Base-by-base conservation (phyloP, 92 coral and sea anemone genomes). In the Anthopleura xanthogrammica region DNA sequence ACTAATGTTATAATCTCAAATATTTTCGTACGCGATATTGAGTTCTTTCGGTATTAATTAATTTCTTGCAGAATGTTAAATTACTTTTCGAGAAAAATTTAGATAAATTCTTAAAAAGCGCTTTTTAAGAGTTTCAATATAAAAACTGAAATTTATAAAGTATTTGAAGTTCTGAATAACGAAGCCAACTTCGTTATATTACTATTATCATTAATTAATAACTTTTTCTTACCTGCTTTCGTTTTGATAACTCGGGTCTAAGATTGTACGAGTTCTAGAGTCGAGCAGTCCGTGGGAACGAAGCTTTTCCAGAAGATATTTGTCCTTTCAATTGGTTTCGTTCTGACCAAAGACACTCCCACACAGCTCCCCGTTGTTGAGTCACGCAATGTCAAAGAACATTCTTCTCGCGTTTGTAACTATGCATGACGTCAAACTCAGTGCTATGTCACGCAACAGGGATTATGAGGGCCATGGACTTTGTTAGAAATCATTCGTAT, bases 391-490 rank as follows among this genome's bases (percentile, higher is more conserved):
- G 72, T n/a, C 72, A 16, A 64, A 64, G 24, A 64, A 20, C 72
- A 64, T 64, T 64, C 71, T n/a, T 19, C 36, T 64, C 36, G 71
- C 23, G 72, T 64, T 64, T 64, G 72, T 64, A 20, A 64, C 72
- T 12, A 64, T 22, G 11, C 5, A 64, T 22, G 72, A 64, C 72
- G 72, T 64, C 36, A 64, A 64, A 23, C 72, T 46, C 5, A 46
- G 12, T n/a, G 11, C 72, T 22, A 23, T 10, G 72, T 64, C 41
- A 64, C 40, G 72, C 72, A 20, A 64, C 72, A 64, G 64, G n/a
- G 50, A 46, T 0, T 9, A 58, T 5, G n/a, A 9, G 22, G 64
- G 64, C 3, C 5, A 58, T 58, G 36, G 22, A 64, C 5, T 20
- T 9, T n/a, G 11, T 64, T 64, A 23, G 24, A 22, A 9, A 20